phyloP scores from a whole-genome alignment of 2,888 invertebrate genomes.

The Sialis lutaria region DNA sequence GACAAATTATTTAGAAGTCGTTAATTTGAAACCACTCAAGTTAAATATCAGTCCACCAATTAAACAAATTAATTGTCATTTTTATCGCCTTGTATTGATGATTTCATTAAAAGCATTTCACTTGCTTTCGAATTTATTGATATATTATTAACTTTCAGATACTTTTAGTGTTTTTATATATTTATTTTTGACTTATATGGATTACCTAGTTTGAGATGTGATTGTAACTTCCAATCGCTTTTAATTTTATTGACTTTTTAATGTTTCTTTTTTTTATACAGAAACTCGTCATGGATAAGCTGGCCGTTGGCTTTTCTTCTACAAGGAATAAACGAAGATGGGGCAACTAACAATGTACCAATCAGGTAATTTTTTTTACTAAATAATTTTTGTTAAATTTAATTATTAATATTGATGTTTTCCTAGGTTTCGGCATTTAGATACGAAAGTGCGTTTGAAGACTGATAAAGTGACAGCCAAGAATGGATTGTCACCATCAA shows the following conservation, averaged over 20 bases:
- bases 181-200: too few relatives aligned
- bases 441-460: slow-evolving; percentile 68
- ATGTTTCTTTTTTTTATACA: slow-evolving; percentile 24
- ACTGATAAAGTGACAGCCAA: slow-evolving; percentile 34
- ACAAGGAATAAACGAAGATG: slow-evolving; percentile 52
- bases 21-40: too few relatives aligned
- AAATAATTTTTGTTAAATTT: neutral
- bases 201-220: too few relatives aligned
- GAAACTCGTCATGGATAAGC: slow-evolving; percentile 76
- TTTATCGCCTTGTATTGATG: too few relatives aligned
- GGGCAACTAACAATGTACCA: slow-evolving; percentile 50
- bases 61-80: too few relatives aligned
- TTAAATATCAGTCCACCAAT: too few relatives aligned
- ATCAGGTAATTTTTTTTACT: slow-evolving; percentile 40
- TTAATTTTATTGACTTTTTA: neutral
- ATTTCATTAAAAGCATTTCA: too few relatives aligned
- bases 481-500: slow-evolving; percentile 50
- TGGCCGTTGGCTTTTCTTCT: slow-evolving; percentile 83
- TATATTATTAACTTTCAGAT: too few relatives aligned
- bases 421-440: slow-evolving; percentile 65
- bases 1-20: too few relatives aligned
- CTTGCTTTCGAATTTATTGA: too few relatives aligned
- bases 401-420: neutral
- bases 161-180: too few relatives aligned
- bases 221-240: neutral